Percentiles rank a stretch among this genome's conserved stretches.
phyloP scores from a whole-genome alignment of 2,797 vertebrate genomes.

The Hoplostethus atlanticus region DNA sequence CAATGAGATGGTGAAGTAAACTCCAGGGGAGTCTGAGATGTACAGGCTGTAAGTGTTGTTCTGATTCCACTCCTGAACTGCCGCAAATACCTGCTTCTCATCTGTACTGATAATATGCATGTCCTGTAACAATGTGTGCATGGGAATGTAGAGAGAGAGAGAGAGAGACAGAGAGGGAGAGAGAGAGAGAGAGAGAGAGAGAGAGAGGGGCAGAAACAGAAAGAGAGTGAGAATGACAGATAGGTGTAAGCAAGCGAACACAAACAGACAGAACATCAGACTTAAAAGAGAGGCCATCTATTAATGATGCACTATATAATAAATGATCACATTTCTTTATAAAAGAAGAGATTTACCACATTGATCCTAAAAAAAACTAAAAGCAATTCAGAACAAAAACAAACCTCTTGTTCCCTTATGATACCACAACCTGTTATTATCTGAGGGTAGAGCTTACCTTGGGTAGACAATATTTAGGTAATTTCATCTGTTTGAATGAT shows the following conservation, averaged over 20 bases:
- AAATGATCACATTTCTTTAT: conserved; percentile 25
- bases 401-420: conserved; percentile 1
- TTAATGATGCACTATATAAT: conserved; percentile 17
- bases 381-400: conserved; percentile 20
- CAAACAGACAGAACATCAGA: conserved; percentile 3
- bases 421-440: conserved; percentile 21
- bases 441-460: conserved; percentile 76
- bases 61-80: conserved; percentile 98
- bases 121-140: conserved; percentile 82
- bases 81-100: conserved; percentile 96
- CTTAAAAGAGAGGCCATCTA: conserved; percentile 13
- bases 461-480: conserved; percentile 96
- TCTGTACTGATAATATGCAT: conserved; percentile 98
- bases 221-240: conserved; percentile 18
- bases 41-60: conserved; percentile 97
- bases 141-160: too few relatives aligned
- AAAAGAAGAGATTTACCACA: conserved; percentile 9
- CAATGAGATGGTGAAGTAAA: conserved; percentile 94
- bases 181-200: not conserved
- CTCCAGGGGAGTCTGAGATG: conserved; percentile 92
- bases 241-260: conserved; percentile 11
- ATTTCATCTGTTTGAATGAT: conserved; percentile 92
- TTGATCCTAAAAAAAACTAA: conserved; percentile 13
- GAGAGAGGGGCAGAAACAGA: conserved; percentile 19
- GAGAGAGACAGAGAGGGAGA: not conserved